Base-by-base conservation (phyloP, 1,140 invertebrate species). In the Drosophila chauvacae region DNA sequence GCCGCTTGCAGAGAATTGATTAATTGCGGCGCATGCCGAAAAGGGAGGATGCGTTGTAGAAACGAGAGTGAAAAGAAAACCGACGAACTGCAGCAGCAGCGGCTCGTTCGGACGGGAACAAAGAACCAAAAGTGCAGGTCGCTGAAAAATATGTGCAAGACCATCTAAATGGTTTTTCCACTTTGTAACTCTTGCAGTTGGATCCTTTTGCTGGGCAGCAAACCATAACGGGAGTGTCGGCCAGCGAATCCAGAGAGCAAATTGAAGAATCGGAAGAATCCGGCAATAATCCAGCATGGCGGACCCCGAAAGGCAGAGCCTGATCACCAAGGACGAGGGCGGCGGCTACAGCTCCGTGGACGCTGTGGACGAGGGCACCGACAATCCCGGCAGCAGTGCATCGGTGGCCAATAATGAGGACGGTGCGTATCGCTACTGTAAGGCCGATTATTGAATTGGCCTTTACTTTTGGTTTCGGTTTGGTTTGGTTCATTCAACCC, bases 1-100 rank as follows among this genome's bases (percentile, higher is more conserved):
- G 30, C 50, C 30, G 50, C 48, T 39, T 33, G 30, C 30, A 56
- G 39, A 69, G 58, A 71, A 87, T 87, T 87, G 83, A 87, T 87
- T 87, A 76, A 82, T 87, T 87, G 83, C 84, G 84, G 84, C 84
- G 83, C 83, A 88, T 88, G 83, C 80, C 85, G 80, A 88, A 88
- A 72, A 88, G 84, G 83, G 85, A 87, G 85, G 80, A 78, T 69
- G 86, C 66, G 81, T 88, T 87, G 76, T 73, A 80, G 65, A 82
- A 75, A 69, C 68, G 71, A 65, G 61, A 68, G 77, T 72, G 65
- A 64, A 75, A 48, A 66, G 66, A 85, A 76, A 48, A 81, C 66
- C 79, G 75, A 62, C 45, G 30, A 56, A 64, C 57, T 71, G 48
- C 63, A 71, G 30, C 70, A 86, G 74, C 53, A n/a, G 53, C 53